A percentile compares a stretch with the other conserved stretches of the same genome.
Evolutionary conservation across 2,113 vertebrate species (phyloP).

Genomic region (Macquaria australasica): DNA sequence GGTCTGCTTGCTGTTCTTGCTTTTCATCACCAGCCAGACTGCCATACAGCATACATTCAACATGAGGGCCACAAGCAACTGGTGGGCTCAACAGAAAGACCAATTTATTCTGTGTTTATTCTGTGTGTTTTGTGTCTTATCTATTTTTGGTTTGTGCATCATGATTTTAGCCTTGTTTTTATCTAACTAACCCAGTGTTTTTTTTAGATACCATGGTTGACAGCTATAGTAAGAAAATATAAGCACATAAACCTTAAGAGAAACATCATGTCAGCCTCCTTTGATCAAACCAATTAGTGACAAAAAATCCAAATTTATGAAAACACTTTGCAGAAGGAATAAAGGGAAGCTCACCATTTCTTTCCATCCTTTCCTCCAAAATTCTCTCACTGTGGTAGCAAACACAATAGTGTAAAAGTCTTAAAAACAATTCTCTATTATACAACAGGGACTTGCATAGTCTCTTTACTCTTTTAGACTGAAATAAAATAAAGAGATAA

Average conservation of each 20-base stretch:
- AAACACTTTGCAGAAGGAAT: not conserved
- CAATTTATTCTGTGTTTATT: not conserved
- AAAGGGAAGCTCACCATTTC: not conserved
- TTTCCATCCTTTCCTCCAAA: not conserved
- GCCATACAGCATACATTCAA: not conserved
- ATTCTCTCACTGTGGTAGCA: not conserved
- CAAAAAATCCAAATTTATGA: not conserved
- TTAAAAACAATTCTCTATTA: not conserved
- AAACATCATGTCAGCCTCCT: not conserved
- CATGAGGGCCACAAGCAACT: not conserved
- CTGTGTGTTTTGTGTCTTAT: not conserved
- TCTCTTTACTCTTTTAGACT: not conserved
- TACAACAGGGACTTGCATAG: not conserved
- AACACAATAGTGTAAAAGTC: not conserved
- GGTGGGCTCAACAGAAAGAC: not conserved
- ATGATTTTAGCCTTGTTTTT: not conserved
- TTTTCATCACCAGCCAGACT: not conserved
- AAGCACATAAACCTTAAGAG: not conserved
- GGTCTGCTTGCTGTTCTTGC: not conserved
- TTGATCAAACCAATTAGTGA: not conserved
- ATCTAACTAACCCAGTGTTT: not conserved
- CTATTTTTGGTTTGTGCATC: not conserved
- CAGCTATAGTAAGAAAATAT: not conserved
- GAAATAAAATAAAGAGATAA: not conserved
- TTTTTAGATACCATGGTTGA: not conserved